Base-by-base conservation (phyloP, 2,797 vertebrate species). In the Phataginus tetradactyla region DNA sequence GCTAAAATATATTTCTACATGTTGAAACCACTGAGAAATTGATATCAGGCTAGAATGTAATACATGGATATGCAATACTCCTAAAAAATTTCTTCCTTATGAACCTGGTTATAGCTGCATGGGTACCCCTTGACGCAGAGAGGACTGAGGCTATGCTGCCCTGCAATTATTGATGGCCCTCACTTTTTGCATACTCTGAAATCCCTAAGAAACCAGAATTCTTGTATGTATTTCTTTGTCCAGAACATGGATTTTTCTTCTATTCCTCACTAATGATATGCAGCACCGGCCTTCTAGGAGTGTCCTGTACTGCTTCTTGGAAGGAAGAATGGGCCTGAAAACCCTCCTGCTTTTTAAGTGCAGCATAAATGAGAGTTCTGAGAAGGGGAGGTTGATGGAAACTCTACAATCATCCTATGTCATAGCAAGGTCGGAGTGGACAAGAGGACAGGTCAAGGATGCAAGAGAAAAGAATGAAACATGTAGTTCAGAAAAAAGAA, bases 31-130 rank as follows among this genome's bases (percentile, higher is more conserved):
- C 51, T 66, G 51, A 94, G 63, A 94, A 93, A 75, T 81, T 87
- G 55, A 81, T 94, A 83, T 63, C 23, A 86, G 74, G 83, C 32
- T 92, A 93, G 42, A 79, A 77, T 85, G 78, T 74, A 95, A 74
- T 92, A 86, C 85, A 49, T 61, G 49, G 72, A 68, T 88, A 92
- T 6, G 14, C 10, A 66, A 68, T 51, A 55, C 55, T 45, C 37
- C 37, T 79, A 32, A 45, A 92, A 77, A 85, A 88, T 79, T 27
- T 86, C 49, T 78, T 91, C 96, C 51, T 49, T 92, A 20, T 45
- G 21, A 81, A 34, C 32, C 39, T 86, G 34, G 88, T 55, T 27
- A 71, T 27, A 92, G 59, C 55, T 64, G 51, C 51, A 77, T 91
- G 49, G 53, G 87, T 68, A 86, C n/a, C 55, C 83, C 45, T 85